Evolutionary conservation across 2,888 invertebrate genomes (phyloP).

Genomic region (Melitaea athalia): DNA sequence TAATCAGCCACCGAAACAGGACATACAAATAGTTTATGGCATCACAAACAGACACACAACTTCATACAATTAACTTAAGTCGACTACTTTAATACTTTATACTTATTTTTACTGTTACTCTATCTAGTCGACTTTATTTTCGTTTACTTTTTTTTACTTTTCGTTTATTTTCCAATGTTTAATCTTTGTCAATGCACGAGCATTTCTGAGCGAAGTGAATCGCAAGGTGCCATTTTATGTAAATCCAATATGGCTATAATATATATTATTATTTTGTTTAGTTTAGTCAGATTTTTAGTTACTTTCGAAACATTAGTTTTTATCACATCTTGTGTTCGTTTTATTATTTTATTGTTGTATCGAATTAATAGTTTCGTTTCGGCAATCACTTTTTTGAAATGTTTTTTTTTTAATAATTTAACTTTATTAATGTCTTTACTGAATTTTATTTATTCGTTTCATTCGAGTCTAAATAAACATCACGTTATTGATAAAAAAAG

Average conservation of each 20-base stretch:
- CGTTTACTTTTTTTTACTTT: slow-evolving; percentile 42
- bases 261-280: slow-evolving; percentile 55
- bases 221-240: slow-evolving; percentile 75
- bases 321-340: slow-evolving; percentile 73
- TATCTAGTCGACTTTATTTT: slow-evolving; percentile 46
- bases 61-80: slow-evolving; percentile 41
- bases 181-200: slow-evolving; percentile 50
- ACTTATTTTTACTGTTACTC: slow-evolving; percentile 42
- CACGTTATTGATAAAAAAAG: slow-evolving; percentile 61
- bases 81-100: slow-evolving; percentile 43
- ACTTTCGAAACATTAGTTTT: slow-evolving; percentile 61
- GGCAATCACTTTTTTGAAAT: slow-evolving; percentile 42
- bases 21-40: slow-evolving; percentile 42
- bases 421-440: background rate
- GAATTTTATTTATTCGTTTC: slow-evolving; percentile 24
- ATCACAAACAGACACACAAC: slow-evolving; percentile 41
- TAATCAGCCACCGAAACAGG: slow-evolving; percentile 45
- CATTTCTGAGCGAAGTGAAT: slow-evolving; percentile 65
- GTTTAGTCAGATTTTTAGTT: slow-evolving; percentile 64
- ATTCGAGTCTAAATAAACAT: slow-evolving; percentile 48
- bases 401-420: slow-evolving; percentile 48
- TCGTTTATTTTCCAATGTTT: slow-evolving; percentile 40
- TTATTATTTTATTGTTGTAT: slow-evolving; percentile 48
- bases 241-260: slow-evolving; percentile 73
- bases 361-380: slow-evolving; percentile 48